phyloP scores from a whole-genome alignment of 1,140 invertebrate species.

The Drosophila sucinea region DNA sequence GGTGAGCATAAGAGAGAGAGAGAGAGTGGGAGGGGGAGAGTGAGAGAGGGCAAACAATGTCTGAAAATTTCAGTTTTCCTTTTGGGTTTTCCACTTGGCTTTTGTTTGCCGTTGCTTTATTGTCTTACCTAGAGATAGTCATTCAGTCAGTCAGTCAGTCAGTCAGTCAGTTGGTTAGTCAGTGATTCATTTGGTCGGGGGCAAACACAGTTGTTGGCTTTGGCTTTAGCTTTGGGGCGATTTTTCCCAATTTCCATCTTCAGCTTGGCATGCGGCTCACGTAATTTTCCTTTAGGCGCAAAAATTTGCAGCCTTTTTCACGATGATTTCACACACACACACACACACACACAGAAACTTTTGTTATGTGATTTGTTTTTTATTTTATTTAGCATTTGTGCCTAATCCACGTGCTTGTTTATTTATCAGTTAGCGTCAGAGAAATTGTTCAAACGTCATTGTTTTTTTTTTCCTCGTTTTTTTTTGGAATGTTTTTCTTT shows the following conservation, averaged over 20 bases:
- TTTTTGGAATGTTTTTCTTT: slow-evolving; percentile 17
- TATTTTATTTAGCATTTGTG: slow-evolving; percentile 55
- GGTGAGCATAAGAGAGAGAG: background rate
- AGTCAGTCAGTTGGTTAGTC: slow-evolving; percentile 29
- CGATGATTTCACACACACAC: slow-evolving; percentile 61
- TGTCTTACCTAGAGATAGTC: slow-evolving; percentile 58
- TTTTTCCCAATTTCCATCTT: slow-evolving; percentile 8
- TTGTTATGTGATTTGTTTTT: slow-evolving; percentile 44
- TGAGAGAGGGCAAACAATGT: slow-evolving; percentile 51
- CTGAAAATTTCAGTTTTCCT: slow-evolving; percentile 56
- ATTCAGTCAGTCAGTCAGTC: slow-evolving; percentile 38
- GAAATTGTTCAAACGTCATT: slow-evolving; percentile 27
- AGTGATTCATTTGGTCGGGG: slow-evolving; percentile 29
- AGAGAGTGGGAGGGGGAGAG: background rate
- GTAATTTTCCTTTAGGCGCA: slow-evolving; percentile 63
- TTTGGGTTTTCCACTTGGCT: slow-evolving; percentile 46
- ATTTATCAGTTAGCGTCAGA: slow-evolving; percentile 42
- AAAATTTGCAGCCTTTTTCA: slow-evolving; percentile 73
- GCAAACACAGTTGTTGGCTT: slow-evolving; percentile 39
- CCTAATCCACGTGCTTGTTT: slow-evolving; percentile 70
- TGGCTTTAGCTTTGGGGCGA: slow-evolving; percentile 36
- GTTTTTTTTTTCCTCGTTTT: slow-evolving; percentile 12
- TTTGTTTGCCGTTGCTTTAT: slow-evolving; percentile 41
- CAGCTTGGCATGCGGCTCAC: slow-evolving; percentile 56
- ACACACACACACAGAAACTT: background rate